Base-by-base conservation (phyloP, 1,140 invertebrate species). In the Episyrphus balteatus region DNA sequence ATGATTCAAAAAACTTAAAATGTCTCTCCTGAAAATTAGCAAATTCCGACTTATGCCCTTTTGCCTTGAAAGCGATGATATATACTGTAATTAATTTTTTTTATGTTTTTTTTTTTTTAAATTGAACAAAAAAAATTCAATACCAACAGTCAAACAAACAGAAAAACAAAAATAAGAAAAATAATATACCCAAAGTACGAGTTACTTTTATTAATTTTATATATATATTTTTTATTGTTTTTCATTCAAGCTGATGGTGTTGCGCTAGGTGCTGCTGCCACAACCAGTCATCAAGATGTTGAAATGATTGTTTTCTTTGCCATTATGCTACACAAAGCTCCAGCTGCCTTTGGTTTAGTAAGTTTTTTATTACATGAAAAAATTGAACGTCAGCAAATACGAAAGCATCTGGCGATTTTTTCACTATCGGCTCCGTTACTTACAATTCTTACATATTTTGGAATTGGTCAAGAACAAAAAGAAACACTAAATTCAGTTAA, bases 241-340 rank as follows among this genome's bases (percentile, higher is more conserved):
- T 51, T 92, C 92, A 18, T 17, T 41, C 17, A n/a, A 81, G 95
- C 94, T 53, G 96, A 99, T 75, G 96, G 96, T 19, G 82, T 99
- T 33, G 95, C 96, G 3, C 69, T 99, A 12, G 96, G 96, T 40
- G 94, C 93, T 18, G 95, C 96, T 1, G 92, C 93, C 0, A 91
- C 89, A 1, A 93, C 93, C 1, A 86, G 88, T 6, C 91, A 97
- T 60, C 80, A 90, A 15, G 93, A 97, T 61, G 90, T 99, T 5
- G 95, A 98, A 73, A 82, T 95, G 57, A 95, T 99, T 52, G 92
- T 99, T 15, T 99, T 99, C 69, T 67, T 96, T 32, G 96, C 96
- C 19, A 98, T 99, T 52, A 98, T 99, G 93, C 73, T 99, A 13
- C 96, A 99, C 62, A 99, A 99, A 74, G 94, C 92, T 12, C 96